These are phyloP conservation scores for Poicephalus meyeri DNA, from an alignment of 2,113 vertebrate species.

Conservation along the genomic window DNA sequence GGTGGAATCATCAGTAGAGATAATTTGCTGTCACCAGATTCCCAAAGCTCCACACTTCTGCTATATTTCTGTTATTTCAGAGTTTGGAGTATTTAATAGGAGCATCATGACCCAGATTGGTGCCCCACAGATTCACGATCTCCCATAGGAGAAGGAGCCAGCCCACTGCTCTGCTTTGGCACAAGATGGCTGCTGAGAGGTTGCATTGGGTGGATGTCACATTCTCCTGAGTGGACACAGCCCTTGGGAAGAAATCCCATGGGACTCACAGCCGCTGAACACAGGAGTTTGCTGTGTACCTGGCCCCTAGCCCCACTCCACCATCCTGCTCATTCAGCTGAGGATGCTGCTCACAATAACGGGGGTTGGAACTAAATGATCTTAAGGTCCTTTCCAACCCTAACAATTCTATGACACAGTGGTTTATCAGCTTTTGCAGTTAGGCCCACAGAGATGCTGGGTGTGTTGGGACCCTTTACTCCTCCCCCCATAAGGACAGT, in stretches of 20 bases:
- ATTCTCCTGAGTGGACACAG: not conserved
- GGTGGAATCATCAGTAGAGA: not conserved
- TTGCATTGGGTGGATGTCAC: rapidly evolving
- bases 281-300: not conserved
- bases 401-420: not conserved
- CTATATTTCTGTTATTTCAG: not conserved
- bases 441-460: not conserved
- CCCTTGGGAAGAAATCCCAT: not conserved
- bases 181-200: not conserved
- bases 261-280: rapidly evolving
- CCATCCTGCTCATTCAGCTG: rapidly evolving
- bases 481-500: not conserved
- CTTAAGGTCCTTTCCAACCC: not conserved
- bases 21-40: not conserved
- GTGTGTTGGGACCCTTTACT: not conserved
- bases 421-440: not conserved
- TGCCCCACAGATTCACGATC: not conserved
- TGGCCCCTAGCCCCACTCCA: rapidly evolving
- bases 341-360: not conserved
- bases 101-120: not conserved
- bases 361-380: not conserved
- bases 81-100: not conserved
- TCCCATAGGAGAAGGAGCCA: rapidly evolving
- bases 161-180: rapidly evolving
- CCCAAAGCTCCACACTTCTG: not conserved